Evolutionary conservation across 2,797 vertebrate genomes (phyloP), one percentile per base, ranked within the genome.

Genomic region (Zalophus californianus): DNA sequence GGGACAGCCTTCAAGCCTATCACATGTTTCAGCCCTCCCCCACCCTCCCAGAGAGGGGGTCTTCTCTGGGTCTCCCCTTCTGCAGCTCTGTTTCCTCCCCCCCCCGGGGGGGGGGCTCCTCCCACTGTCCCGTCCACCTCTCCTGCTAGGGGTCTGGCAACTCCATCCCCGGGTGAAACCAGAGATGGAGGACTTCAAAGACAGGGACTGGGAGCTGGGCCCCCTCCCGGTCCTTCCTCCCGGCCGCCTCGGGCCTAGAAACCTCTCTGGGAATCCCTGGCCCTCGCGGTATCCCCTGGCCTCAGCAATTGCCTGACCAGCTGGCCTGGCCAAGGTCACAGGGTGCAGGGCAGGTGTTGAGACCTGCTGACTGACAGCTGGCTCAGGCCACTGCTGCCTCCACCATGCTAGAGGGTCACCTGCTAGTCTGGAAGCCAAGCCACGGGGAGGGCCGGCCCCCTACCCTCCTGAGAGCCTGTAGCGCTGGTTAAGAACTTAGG

Each of bases 121-220:
- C 32, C 85, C 70, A 4, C 73, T 14, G 32, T 41, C 56, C 73
- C 50, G 32, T 50, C 78, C 7, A 2, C 88, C 10, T 6, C 90
- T 80, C 72, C 95, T 10, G 23, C 86, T 89, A 89, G 88, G 92
- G 92, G 75, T 92, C 91, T 96, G 91, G 94, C 80, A 97, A 97
- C 91, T 96, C 90, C 97, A 97, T 96, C 94, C 44, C 80, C 21
- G 29, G 0, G 1, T 87, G 97, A 98, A 98, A 98, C 88, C 88
- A 18, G 94, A 97, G 95, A 85, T 48, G 73, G 90, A 73, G 32
- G 54, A 97, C 98, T 97, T 98, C 97, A 98, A 98, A 98, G 96
- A 72, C 93, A 41, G 41, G 60, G 41, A 27, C 32, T 12, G 4
- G 12, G 93, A 7, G 18, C 85, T 21, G 62, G 9, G 32, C 52